Percentiles rank a stretch among this genome's conserved stretches.
phyloP scores from a whole-genome alignment of 1,140 invertebrate genomes.

The Matsumurasca onukii region DNA sequence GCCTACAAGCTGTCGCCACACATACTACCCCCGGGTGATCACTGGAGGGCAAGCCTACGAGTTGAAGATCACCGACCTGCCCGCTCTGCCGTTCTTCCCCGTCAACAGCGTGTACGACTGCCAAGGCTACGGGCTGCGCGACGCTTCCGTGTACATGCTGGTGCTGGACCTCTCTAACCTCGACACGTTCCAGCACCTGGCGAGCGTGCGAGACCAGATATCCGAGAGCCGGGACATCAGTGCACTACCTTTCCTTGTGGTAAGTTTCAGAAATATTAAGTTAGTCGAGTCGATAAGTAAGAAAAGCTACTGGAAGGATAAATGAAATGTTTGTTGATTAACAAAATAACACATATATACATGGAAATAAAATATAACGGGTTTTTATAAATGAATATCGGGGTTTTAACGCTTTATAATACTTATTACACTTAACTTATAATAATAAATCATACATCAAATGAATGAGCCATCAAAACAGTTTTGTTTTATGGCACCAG shows the following conservation, averaged over 20 bases:
- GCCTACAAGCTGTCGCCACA: constrained; percentile 72
- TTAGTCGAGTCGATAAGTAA: too few species aligned
- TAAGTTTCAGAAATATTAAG: too few species aligned
- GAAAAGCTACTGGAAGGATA: too few species aligned
- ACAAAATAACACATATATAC: too few species aligned
- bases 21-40: constrained; percentile 80
- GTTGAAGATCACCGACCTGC: constrained; percentile 82
- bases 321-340: too few species aligned
- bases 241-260: constrained; percentile 86
- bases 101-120: constrained; percentile 78
- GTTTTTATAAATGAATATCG: too few species aligned
- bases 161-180: constrained; percentile 91
- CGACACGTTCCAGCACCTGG: constrained; percentile 86
- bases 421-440: too few species aligned
- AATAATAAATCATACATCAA: too few species aligned
- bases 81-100: constrained; percentile 83
- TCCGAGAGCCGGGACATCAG: constrained; percentile 88
- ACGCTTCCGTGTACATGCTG: constrained; percentile 87
- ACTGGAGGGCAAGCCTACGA: constrained; percentile 84
- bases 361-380: too few species aligned
- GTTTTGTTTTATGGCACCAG: too few species aligned
- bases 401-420: too few species aligned
- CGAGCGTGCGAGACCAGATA: constrained; percentile 87
- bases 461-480: too few species aligned
- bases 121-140: constrained; percentile 66